phyloP scores from a whole-genome alignment of 2,113 vertebrate species.

The Scalopus aquaticus region DNA sequence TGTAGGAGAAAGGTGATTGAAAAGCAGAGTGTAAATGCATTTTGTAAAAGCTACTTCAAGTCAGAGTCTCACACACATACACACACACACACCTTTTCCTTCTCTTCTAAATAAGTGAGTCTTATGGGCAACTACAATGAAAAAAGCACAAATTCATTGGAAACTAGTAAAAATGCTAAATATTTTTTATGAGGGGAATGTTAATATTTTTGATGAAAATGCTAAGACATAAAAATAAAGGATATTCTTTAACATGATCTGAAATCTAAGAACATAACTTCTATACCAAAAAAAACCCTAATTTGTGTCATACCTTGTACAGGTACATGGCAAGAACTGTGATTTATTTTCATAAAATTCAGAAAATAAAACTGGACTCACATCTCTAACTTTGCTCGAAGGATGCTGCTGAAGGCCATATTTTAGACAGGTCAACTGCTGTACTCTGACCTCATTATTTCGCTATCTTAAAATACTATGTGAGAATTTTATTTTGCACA shows the following conservation, averaged over 20 bases:
- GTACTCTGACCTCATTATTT: not conserved
- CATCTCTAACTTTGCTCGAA: not conserved
- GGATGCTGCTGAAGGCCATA: not conserved
- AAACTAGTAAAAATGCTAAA: not conserved
- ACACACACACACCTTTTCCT: not conserved
- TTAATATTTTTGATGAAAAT: not conserved
- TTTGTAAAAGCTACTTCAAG: not conserved
- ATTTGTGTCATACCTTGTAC: not conserved
- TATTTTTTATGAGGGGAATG: not conserved
- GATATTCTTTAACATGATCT: not conserved
- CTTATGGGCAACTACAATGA: not conserved
- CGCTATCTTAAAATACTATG: not conserved
- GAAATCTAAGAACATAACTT: constrained; percentile 1
- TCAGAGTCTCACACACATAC: not conserved
- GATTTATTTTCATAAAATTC: not conserved
- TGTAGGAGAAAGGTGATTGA: not conserved
- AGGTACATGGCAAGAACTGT: not conserved
- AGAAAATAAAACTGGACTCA: constrained; percentile 26
- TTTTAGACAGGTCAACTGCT: not conserved
- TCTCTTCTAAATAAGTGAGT: not conserved
- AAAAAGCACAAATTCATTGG: not conserved
- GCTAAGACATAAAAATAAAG: constrained; percentile 28
- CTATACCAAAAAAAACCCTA: not conserved
- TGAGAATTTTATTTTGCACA: not conserved
- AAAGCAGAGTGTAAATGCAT: not conserved